phyloP scores from a whole-genome alignment of 2,113 vertebrate genomes.

The Rattus rattus region DNA sequence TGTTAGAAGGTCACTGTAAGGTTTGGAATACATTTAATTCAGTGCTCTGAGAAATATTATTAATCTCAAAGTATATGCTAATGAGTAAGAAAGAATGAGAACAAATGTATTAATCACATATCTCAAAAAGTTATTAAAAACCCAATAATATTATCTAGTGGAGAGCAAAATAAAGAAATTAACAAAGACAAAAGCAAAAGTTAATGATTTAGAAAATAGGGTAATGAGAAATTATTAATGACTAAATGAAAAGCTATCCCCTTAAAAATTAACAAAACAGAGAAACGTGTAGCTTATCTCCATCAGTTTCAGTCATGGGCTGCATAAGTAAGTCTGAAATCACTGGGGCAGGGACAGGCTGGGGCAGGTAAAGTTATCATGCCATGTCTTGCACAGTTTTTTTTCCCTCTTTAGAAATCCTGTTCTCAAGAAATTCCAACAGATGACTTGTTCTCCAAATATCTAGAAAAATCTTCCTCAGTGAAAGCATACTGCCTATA shows the following conservation, averaged over 20 bases:
- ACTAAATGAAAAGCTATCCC: not conserved
- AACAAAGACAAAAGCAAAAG: conserved; percentile 51
- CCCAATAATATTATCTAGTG: not conserved
- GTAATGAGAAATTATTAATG: conserved; percentile 22
- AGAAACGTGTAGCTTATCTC: conserved; percentile 13
- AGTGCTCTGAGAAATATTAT: conserved; percentile 10
- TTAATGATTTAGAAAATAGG: conserved; percentile 55
- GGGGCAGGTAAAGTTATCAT: not conserved
- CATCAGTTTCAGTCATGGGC: not conserved
- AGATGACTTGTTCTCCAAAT: not conserved
- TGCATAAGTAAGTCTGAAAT: not conserved
- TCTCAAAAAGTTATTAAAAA: conserved; percentile 47
- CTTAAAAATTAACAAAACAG: conserved; percentile 46
- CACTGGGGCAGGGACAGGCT: not conserved
- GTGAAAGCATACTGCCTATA: not conserved
- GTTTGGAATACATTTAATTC: not conserved
- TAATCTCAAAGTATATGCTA: conserved; percentile 32
- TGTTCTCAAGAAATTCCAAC: not conserved
- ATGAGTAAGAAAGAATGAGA: conserved; percentile 37
- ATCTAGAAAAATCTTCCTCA: not conserved
- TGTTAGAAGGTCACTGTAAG: not conserved
- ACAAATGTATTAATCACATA: conserved; percentile 23
- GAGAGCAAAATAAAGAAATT: conserved; percentile 25
- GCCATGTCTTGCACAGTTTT: not conserved
- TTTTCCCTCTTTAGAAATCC: not conserved